Base-by-base conservation (phyloP, 1,140 invertebrate genomes). In the Oscheius sp. region DNA sequence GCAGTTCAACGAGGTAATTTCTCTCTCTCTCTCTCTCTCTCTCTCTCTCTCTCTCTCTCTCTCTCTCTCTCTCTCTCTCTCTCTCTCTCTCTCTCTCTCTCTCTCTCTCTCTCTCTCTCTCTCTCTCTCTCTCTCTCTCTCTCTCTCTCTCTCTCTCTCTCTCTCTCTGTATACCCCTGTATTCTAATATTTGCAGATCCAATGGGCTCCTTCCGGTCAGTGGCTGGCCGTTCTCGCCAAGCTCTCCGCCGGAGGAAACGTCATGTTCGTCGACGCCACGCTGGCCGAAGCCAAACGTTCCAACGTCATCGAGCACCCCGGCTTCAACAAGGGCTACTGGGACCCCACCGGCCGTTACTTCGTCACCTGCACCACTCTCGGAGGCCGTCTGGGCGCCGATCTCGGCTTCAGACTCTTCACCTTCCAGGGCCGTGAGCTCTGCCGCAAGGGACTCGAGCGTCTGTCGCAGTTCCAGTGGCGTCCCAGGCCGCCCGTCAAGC, bases 341-440 rank as follows among this genome's bases (percentile, higher is more conserved):
- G 97, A 99, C 87, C 95, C 96, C 3, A 99, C 95, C 32, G 96
- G 96, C 20, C 89, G 96, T 81, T 99, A 97, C 85, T 93, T 99
- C 18, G 91, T 94, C 18, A 96, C 94, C 0, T 92, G 91, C 3
- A 94, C 97, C 7, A 95, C 93, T 1, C 92, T 90, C 69, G 96
- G 95, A 91, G 96, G 94, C 79, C 92, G 93, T 2, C 18, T 59
- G 96, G 95, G 87, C 93, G 64, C 72, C 74, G 96, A 97, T 86
- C 95, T 94, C 79, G 90, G 92, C 3, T 99, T 94, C 85, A 95
- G 94, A 89, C 90, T 99, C 71, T 97, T 95, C 92, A 94, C 93
- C 28, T 99, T 99, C 90, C 72, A 74, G 87, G 93, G 86, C 2
- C 76, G 81, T 29, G 77, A 90, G 69, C 81, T 93, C 18, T 90